Base-by-base conservation (phyloP, 1,140 invertebrate genomes). In the Geopemphigus sp. region DNA sequence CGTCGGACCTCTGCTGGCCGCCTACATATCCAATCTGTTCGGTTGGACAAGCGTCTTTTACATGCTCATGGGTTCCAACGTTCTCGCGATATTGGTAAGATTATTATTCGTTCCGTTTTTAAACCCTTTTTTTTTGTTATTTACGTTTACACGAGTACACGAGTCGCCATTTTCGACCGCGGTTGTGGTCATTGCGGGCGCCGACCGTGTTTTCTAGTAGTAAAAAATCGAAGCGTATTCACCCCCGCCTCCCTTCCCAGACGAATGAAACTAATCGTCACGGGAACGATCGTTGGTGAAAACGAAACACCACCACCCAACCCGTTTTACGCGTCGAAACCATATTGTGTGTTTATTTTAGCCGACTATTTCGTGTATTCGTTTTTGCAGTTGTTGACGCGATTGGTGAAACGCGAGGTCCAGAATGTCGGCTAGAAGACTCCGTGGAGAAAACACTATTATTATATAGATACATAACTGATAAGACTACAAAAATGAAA, bases 31-130 rank as follows among this genome's bases (percentile, higher is more conserved):
- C 1, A 84, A 83, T 29, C 86, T 86, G 61, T 84, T 86, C 32
- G 91, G 91, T 17, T 98, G 95, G 96, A 87, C 92, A 54, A 89
- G 92, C 85, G 95, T 98, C 4, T 98, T 98, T 87, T 92, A 94
- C 83, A 95, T 98, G 93, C 88, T 98, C 3, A 97, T 98, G 85
- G 83, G 87, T 2, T 91, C 95, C 11, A 91, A 96, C 86, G 84
- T 95, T 10, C 83, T 94, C 47, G 95, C 96, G 5, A 86, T 97
- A 64, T 63, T 95, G 82, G 87, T 95, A 83, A 82, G 83, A 82
- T 68, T 1, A 50, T 5, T 64, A 14, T 81, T 72, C 3, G 0
- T 29, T 22, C 14, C 47, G 6, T 0, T 2, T 24, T 22, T 6
- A 1, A 47, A 45, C 45, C 15, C 45, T 68, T 45, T 11, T 0